phyloP scores from a whole-genome alignment of 2,113 vertebrate species.

The Leptodactylus fuscus region DNA sequence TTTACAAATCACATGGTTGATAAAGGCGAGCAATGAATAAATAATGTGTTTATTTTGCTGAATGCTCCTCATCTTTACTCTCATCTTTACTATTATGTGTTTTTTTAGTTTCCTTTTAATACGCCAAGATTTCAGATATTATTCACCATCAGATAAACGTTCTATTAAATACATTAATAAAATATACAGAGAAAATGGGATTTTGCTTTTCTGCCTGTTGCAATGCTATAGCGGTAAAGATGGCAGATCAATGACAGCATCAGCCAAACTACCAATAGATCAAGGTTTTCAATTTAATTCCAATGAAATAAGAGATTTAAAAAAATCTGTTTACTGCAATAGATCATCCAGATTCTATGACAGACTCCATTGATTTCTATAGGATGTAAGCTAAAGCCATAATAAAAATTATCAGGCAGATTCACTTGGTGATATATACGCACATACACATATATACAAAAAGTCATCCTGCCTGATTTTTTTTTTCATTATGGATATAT shows the following conservation, averaged over 20 bases:
- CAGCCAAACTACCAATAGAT: neutral
- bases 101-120: neutral
- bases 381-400: too few relatives aligned
- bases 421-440: too few relatives aligned
- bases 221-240: neutral
- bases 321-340: too few relatives aligned
- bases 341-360: too few relatives aligned
- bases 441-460: too few relatives aligned
- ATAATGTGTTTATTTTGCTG: constrained; percentile 17
- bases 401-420: too few relatives aligned
- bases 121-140: neutral
- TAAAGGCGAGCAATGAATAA: constrained; percentile 47
- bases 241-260: neutral
- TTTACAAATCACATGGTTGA: constrained; percentile 40
- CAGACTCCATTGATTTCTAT: too few relatives aligned
- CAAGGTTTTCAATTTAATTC: neutral
- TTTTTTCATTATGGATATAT: too few relatives aligned
- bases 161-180: neutral
- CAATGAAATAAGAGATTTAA: too few relatives aligned
- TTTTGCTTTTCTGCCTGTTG: neutral
- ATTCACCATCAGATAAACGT: neutral
- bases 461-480: too few relatives aligned
- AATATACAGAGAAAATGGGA: neutral
- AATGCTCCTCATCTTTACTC: neutral
- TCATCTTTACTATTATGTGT: neutral